A percentile compares a stretch with the other conserved stretches of the same genome.
These are phyloP conservation scores for Dipus sagitta DNA, from an alignment of 2,797 vertebrate species.

Conservation along the genomic window DNA sequence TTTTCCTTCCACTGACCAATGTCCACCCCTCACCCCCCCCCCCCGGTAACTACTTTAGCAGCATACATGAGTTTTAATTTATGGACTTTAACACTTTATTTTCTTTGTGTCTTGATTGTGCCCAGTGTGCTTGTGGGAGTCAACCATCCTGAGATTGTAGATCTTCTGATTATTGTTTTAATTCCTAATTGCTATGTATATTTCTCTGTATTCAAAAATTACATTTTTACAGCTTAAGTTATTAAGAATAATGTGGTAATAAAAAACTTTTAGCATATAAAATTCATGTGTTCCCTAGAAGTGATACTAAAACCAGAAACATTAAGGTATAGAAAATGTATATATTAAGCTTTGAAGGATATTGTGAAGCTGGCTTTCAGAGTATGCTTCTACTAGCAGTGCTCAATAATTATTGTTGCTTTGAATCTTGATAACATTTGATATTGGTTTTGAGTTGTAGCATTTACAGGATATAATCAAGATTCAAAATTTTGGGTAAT, in stretches of 20 bases:
- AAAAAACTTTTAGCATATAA: not conserved
- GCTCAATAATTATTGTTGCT: not conserved
- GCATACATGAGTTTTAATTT: not conserved
- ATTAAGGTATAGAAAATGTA: not conserved
- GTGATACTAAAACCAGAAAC: slow-evolving; percentile 5
- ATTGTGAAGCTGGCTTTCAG: not conserved
- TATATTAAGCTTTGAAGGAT: slow-evolving; percentile 38
- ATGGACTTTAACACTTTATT: not conserved
- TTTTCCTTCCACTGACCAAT: not conserved
- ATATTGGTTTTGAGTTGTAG: slow-evolving; percentile 14
- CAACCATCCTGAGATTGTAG: not conserved
- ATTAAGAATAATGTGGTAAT: not conserved
- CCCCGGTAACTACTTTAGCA: slow-evolving; percentile 20
- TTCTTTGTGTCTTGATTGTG: slow-evolving; percentile 36
- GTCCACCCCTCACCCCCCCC: not conserved
- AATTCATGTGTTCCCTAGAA: slow-evolving; percentile 4
- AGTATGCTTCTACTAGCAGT: not conserved
- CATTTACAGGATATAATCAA: not conserved
- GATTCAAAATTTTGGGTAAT: not conserved
- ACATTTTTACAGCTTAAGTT: too few species aligned
- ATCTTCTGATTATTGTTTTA: not conserved
- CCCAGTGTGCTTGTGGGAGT: not conserved
- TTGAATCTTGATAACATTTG: not conserved
- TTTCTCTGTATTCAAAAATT: not conserved
- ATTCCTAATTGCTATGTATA: not conserved